phyloP scores from a whole-genome alignment of 2,888 invertebrate species.

The Tipula lateralis region DNA sequence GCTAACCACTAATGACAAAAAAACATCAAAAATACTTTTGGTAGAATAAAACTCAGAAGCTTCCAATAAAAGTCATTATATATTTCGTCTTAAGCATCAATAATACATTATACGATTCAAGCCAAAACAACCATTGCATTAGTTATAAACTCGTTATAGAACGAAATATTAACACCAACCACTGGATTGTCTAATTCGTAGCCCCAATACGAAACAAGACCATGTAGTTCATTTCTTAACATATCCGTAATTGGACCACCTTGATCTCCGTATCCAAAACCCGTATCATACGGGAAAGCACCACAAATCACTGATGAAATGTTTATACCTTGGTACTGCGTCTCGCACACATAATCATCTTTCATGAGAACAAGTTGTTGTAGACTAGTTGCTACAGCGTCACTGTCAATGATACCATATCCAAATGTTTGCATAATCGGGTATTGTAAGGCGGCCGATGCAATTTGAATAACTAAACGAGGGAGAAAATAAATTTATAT shows the following conservation, averaged over 20 bases:
- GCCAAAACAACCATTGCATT: neutral
- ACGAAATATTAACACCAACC: neutral
- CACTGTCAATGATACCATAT: neutral
- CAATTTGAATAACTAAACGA: neutral
- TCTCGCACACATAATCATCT: neutral
- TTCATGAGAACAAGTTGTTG: neutral
- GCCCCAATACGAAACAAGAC: neutral
- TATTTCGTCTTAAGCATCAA: too few relatives aligned
- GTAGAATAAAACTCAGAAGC: too few relatives aligned
- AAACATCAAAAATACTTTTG: too few relatives aligned
- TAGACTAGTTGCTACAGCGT: neutral
- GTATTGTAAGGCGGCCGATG: neutral
- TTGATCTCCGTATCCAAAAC: conserved; percentile 19
- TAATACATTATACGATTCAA: neutral
- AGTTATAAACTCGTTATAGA: neutral
- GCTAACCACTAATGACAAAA: too few relatives aligned
- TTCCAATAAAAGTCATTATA: too few relatives aligned
- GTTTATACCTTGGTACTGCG: neutral
- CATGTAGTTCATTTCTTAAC: neutral
- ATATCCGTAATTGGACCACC: neutral
- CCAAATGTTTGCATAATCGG: neutral
- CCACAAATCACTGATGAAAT: neutral
- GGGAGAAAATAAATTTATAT: too few relatives aligned
- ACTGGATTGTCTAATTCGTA: neutral
- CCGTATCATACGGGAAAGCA: neutral